Percentiles rank a stretch among this genome's conserved stretches.
These are phyloP conservation scores for Echinarachnius parma DNA, from an alignment of 53 echinoderm and acorn worm species.

Conservation along the genomic window DNA sequence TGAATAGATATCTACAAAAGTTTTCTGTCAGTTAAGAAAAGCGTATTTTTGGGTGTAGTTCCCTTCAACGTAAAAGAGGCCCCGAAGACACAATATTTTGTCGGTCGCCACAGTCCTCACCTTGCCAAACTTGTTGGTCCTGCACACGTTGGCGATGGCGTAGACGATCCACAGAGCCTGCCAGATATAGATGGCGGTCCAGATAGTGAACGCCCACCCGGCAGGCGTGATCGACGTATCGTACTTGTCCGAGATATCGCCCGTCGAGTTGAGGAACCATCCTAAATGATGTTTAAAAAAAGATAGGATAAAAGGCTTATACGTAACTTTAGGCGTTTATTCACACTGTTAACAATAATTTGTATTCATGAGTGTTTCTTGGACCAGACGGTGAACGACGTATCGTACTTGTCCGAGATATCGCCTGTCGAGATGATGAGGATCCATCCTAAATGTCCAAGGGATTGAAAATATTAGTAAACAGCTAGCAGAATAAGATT, in stretches of 20 bases:
- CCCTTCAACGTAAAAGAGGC: too few relatives aligned
- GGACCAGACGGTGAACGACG: slow-evolving; percentile 73
- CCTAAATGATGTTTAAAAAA: slow-evolving; percentile 24
- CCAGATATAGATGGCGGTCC: slow-evolving; percentile 54
- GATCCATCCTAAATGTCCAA: slow-evolving; percentile 74
- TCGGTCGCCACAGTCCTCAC: too few relatives aligned
- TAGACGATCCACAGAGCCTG: slow-evolving; percentile 58
- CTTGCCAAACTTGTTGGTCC: slow-evolving; percentile 42
- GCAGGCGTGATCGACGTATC: slow-evolving; percentile 68
- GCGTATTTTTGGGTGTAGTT: too few relatives aligned
- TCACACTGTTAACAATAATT: too few relatives aligned
- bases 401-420: slow-evolving; percentile 72
- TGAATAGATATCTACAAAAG: too few relatives aligned
- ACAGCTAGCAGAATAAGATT: background rate
- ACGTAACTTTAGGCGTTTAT: too few relatives aligned
- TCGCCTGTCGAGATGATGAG: slow-evolving; percentile 59
- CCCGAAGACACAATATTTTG: too few relatives aligned
- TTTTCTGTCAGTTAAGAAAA: too few relatives aligned
- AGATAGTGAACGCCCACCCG: slow-evolving; percentile 49
- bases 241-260: slow-evolving; percentile 75
- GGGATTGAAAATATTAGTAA: too few relatives aligned
- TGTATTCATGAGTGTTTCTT: too few relatives aligned
- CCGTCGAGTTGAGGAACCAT: slow-evolving; percentile 70
- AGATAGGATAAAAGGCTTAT: background rate
- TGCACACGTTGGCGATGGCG: slow-evolving; percentile 46